Evolutionary conservation across 1,140 invertebrate genomes (phyloP), one percentile per base, ranked within the genome.

Genomic region (Drosophila grimshawi): DNA sequence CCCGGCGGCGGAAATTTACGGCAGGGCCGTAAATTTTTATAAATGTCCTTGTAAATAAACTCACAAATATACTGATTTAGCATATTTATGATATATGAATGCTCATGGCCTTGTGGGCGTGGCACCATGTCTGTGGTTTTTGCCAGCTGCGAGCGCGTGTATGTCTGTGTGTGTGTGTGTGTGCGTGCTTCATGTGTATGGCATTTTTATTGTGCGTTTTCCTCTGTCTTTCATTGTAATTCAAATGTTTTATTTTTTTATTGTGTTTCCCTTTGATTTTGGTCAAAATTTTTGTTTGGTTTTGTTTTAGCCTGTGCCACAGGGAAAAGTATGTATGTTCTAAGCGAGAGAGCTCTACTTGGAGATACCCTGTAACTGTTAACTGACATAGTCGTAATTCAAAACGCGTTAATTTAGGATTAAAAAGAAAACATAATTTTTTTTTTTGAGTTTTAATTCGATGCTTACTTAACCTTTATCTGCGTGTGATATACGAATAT

Each of bases 21-120:
- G 86, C 85, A 48, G 39, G 80, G 75, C 76, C 85, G 86, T 89
- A 89, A 89, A 89, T 89, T 89, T 89, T 89, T 90, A 89, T 89
- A 89, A 89, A 89, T 89, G 85, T 89, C 85, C 85, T 89, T 89
- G 85, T 89, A 89, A 89, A 89, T 89, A 89, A 89, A 89, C 85
- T 89, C 86, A 81, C 83, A 89, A 89, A 89, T 89, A 89, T 89
- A 86, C 86, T 89, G 85, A 89, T 89, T 89, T 89, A 90, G 85
- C 85, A 83, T 88, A 89, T 88, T 83, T 88, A 67, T 65, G 61
- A 71, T 76, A 71, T 70, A 66, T 88, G 80, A 68, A 74, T 82
- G 78, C 76, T 51, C 51, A 62, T 51, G 64, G 78, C 63, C 59
- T 46, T 53, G 83, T 77, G 83, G 82, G 83, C 83, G 83, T 82